A percentile compares a stretch with the other conserved stretches of the same genome.
Conservation (phyloP, 2,888 invertebrate species). For the Tinea trinotella region DNA sequence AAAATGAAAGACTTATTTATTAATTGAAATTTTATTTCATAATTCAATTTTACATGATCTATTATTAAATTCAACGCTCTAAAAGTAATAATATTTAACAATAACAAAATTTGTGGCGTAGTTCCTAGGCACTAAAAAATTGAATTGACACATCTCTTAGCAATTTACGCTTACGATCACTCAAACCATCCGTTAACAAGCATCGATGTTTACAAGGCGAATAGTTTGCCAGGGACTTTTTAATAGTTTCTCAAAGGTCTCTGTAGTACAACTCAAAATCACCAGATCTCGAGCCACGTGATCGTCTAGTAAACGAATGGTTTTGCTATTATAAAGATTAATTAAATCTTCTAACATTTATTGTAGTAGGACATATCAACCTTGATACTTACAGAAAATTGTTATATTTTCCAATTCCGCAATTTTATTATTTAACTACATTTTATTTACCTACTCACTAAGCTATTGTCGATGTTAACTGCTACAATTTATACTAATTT, state of each 20-base stretch:
- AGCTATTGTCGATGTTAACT: conserved; percentile 28
- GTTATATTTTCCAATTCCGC: background rate
- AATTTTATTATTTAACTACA: background rate
- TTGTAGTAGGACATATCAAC: background rate
- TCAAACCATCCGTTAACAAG: too few species aligned
- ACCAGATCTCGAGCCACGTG: too few species aligned
- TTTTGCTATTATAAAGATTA: too few species aligned
- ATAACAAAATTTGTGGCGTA: conserved; percentile 40
- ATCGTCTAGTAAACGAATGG: too few species aligned
- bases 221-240: too few species aligned
- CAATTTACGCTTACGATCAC: too few species aligned
- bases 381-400: too few species aligned
- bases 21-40: conserved; percentile 13
- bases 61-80: conserved; percentile 11
- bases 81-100: conserved; percentile 20
- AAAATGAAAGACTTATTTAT: background rate
- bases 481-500: conserved; percentile 7
- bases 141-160: conserved; percentile 59
- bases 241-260: too few species aligned
- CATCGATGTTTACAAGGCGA: too few species aligned
- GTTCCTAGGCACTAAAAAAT: conserved; percentile 62
- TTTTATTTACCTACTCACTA: conserved; percentile 21
- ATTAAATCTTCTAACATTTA: background rate
- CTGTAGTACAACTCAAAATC: too few species aligned
- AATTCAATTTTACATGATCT: conserved; percentile 4